A percentile compares a stretch with the other conserved stretches of the same genome.
These are phyloP conservation scores for Aproaerema taeniolella DNA, from an alignment of 2,888 invertebrate genomes.

Conservation along the genomic window DNA sequence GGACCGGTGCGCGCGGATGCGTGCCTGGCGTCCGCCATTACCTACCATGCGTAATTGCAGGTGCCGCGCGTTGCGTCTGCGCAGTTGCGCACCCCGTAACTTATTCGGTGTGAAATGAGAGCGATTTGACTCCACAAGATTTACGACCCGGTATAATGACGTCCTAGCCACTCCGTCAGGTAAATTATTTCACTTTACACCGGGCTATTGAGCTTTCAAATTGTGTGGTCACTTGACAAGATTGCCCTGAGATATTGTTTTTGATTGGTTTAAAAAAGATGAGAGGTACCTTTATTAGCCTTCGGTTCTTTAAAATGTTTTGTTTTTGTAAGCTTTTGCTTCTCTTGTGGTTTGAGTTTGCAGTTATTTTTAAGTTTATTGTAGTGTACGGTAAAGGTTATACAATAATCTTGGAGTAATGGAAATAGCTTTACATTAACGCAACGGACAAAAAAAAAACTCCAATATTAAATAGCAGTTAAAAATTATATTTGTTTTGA, in stretches of 20 bases:
- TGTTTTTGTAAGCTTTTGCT: too few relatives aligned
- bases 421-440: too few relatives aligned
- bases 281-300: too few relatives aligned
- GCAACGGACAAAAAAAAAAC: too few relatives aligned
- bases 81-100: slow-evolving; percentile 43
- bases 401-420: too few relatives aligned
- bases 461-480: too few relatives aligned
- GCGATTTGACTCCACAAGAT: slow-evolving; percentile 59
- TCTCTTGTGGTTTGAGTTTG: too few relatives aligned
- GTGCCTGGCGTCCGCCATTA: slow-evolving; percentile 34
- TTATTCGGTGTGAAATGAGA: slow-evolving; percentile 71
- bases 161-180: slow-evolving; percentile 30
- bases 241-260: not conserved
- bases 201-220: not conserved
- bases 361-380: too few relatives aligned
- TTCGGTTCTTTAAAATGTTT: too few relatives aligned
- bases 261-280: not conserved
- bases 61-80: slow-evolving; percentile 29
- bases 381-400: too few relatives aligned
- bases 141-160: slow-evolving; percentile 54
- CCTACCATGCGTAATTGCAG: slow-evolving; percentile 53
- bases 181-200: slow-evolving; percentile 28
- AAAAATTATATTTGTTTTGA: too few relatives aligned
- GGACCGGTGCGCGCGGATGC: slow-evolving; percentile 20
- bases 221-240: not conserved